Conservation (phyloP, 2,797 vertebrate genomes). For the Micrastur ruficollis region DNA sequence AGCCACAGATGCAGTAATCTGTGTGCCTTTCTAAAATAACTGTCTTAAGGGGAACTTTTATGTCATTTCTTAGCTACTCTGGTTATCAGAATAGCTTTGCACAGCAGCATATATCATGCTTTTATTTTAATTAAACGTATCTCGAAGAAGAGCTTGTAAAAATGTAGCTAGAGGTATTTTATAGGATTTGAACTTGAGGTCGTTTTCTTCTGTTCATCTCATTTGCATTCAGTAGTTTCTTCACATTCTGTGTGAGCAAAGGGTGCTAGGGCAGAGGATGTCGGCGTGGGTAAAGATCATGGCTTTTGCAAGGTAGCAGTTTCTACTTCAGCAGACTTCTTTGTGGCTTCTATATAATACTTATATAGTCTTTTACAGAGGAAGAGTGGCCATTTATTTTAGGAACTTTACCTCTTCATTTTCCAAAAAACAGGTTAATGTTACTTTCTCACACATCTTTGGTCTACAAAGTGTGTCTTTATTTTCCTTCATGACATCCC, state of each 20-base stretch:
- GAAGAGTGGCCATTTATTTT: not conserved
- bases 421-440: not conserved
- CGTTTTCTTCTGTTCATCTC: conserved; percentile 59
- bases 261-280: conserved; percentile 5
- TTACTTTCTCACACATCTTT: not conserved
- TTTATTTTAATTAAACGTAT: conserved; percentile 77
- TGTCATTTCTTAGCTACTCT: conserved; percentile 30
- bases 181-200: conserved; percentile 68
- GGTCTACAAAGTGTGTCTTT: not conserved
- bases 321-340: not conserved
- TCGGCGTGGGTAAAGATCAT: not conserved
- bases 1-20: not conserved
- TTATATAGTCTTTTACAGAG: not conserved
- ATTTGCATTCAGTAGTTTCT: conserved; percentile 49
- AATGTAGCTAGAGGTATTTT: conserved; percentile 65
- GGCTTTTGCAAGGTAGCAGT: not conserved
- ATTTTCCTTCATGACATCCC: not conserved
- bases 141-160: conserved; percentile 70
- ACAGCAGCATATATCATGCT: conserved; percentile 64
- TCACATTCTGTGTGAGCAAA: not conserved
- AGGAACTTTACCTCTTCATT: not conserved
- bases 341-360: not conserved
- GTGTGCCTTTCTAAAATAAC: conserved; percentile 69
- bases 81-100: conserved; percentile 51
- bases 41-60: conserved; percentile 67